A percentile compares a stretch with the other conserved stretches of the same genome.
Conservation (phyloP, 2,888 invertebrate species). For the Lasioglossum leucozonium region DNA sequence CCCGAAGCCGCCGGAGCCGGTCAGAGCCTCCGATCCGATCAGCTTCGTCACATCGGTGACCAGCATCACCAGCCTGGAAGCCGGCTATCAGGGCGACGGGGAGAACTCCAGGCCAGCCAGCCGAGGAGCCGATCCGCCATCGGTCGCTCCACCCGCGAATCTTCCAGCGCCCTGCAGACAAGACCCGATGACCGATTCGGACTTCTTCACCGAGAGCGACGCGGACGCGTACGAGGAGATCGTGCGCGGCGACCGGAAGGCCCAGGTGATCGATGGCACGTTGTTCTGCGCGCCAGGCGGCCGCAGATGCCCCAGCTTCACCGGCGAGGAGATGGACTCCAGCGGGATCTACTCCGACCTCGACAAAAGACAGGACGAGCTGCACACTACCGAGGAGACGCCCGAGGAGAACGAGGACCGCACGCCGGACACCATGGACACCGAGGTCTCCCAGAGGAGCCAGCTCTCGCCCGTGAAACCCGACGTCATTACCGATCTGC, state of each 20-base stretch:
- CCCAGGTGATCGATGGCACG: constrained; percentile 95
- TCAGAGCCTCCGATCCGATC: constrained; percentile 73
- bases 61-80: constrained; percentile 96
- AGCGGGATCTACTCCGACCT: constrained; percentile 95
- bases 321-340: constrained; percentile 94
- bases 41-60: constrained; percentile 95
- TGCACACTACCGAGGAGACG: constrained; percentile 83
- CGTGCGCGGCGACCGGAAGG: constrained; percentile 86
- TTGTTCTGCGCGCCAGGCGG: constrained; percentile 88
- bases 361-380: constrained; percentile 90
- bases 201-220: constrained; percentile 96
- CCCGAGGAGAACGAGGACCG: constrained; percentile 85
- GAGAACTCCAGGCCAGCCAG: constrained; percentile 95
- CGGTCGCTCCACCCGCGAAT: constrained; percentile 83
- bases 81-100: constrained; percentile 97
- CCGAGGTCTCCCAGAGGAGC: constrained; percentile 86
- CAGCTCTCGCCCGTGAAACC: constrained; percentile 81
- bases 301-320: constrained; percentile 82
- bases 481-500: constrained; percentile 74
- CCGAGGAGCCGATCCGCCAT: constrained; percentile 91
- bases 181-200: constrained; percentile 96
- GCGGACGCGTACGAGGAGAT: constrained; percentile 93
- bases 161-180: constrained; percentile 88
- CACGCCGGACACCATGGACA: constrained; percentile 88
- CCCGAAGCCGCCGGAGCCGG: constrained; percentile 84